Conservation (phyloP, 2,888 invertebrate species). For the Eupithecia exiguata region DNA sequence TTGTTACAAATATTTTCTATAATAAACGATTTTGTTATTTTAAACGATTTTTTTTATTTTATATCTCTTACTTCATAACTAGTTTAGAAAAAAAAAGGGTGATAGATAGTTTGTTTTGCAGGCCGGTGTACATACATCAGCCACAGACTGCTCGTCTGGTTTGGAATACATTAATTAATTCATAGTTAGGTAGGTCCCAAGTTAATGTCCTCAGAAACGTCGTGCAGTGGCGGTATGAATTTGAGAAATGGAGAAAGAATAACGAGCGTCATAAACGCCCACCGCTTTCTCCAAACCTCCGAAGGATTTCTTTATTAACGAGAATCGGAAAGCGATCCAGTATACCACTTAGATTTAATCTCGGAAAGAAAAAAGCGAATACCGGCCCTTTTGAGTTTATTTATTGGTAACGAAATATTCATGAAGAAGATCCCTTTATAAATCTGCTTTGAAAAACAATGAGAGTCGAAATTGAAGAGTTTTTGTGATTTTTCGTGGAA, state of each 20-base stretch:
- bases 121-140: no score
- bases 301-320: constrained; percentile 38
- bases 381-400: constrained; percentile 36
- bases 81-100: no score
- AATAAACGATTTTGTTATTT: no score
- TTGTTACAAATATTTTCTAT: no score
- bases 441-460: constrained; percentile 47
- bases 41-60: no score
- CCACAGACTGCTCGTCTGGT: no score
- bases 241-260: background rate
- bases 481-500: constrained; percentile 6
- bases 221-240: no score
- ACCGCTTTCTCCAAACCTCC: constrained; percentile 8
- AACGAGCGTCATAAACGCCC: background rate
- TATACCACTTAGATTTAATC: constrained; percentile 39
- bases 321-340: constrained; percentile 36
- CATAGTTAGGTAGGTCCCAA: no score
- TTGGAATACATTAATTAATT: no score
- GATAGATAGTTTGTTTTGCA: no score
- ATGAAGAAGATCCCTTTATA: constrained; percentile 24
- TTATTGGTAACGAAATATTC: constrained; percentile 40
- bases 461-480: constrained; percentile 34
- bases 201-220: no score
- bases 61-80: no score
- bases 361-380: constrained; percentile 34